These are phyloP conservation scores for Megalonaias nervosa DNA, from an alignment of 1,140 invertebrate species.

Conservation along the genomic window DNA sequence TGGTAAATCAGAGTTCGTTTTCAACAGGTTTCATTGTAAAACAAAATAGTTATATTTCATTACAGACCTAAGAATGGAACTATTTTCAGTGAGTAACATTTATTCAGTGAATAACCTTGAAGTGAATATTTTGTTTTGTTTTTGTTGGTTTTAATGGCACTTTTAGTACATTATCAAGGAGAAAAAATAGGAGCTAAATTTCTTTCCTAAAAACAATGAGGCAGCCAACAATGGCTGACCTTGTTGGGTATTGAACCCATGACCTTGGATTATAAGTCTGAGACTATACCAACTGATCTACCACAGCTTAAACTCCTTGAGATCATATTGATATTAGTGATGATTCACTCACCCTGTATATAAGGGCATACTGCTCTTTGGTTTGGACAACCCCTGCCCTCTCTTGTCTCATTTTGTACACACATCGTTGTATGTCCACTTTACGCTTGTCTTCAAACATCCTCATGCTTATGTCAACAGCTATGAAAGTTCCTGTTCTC, in stretches of 20 bases:
- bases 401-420: constrained; percentile 86
- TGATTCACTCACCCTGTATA: constrained; percentile 75
- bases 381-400: constrained; percentile 92
- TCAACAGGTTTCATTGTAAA: too few species aligned
- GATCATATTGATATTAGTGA: neutral
- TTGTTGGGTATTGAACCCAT: neutral
- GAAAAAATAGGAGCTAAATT: neutral
- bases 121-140: too few species aligned
- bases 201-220: neutral
- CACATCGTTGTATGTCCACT: constrained; percentile 89
- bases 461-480: constrained; percentile 88
- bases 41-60: too few species aligned
- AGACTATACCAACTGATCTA: neutral
- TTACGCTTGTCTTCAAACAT: constrained; percentile 84
- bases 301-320: neutral
- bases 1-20: too few species aligned
- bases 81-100: too few species aligned
- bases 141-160: too few species aligned
- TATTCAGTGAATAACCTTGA: too few species aligned
- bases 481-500: constrained; percentile 88
- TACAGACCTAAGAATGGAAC: too few species aligned
- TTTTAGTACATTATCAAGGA: too few species aligned
- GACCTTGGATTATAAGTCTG: neutral
- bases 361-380: constrained; percentile 80
- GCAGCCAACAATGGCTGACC: neutral